phyloP scores from a whole-genome alignment of 1,140 invertebrate genomes.

The Drosophila lini region DNA sequence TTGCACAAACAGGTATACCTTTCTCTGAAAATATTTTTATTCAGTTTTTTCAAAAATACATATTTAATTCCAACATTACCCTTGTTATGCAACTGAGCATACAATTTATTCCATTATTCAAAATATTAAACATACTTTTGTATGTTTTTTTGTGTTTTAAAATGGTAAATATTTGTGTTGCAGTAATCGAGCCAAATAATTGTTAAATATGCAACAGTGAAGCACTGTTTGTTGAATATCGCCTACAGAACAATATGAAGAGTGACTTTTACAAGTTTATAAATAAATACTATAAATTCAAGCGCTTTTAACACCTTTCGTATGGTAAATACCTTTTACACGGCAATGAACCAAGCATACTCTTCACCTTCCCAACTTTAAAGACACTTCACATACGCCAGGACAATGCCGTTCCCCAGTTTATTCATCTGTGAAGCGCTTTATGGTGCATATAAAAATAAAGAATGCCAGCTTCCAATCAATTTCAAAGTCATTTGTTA shows the following conservation, averaged over 20 bases:
- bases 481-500: conserved; percentile 79
- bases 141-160: background rate
- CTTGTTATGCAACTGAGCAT: background rate
- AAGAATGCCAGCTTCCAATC: conserved; percentile 60
- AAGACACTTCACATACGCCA: conserved; percentile 2
- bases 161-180: background rate
- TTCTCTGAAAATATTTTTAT: background rate
- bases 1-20: background rate
- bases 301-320: background rate
- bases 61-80: background rate
- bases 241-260: background rate
- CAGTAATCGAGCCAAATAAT: conserved; percentile 11
- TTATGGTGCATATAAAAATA: conserved; percentile 57
- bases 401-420: background rate
- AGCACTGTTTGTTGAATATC: background rate
- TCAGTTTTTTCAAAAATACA: background rate
- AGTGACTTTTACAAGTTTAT: background rate
- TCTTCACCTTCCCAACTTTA: background rate
- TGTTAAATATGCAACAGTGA: background rate
- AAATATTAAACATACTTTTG: background rate
- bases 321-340: conserved; percentile 1
- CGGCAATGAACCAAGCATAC: background rate
- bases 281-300: background rate
- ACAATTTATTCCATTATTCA: conserved; percentile 1
- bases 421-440: conserved; percentile 37